A percentile compares a stretch with the other conserved stretches of the same genome.
Evolutionary conservation across 2,888 invertebrate species (phyloP).

Genomic region (Adela reaumurella): DNA sequence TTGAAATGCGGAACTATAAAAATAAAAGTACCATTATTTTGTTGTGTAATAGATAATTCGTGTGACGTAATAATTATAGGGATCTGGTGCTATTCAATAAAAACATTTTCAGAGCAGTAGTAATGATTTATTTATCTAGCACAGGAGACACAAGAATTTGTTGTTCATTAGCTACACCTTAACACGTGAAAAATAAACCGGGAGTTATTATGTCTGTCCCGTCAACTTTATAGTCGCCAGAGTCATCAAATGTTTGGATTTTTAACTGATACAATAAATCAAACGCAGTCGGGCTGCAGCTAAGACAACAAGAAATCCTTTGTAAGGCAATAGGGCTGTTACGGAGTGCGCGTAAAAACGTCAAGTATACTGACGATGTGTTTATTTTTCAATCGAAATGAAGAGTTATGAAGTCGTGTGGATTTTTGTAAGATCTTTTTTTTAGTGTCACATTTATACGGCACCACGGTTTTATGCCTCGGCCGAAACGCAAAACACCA

Average conservation of each 20-base stretch:
- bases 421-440: neutral
- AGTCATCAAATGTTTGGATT: conserved; percentile 2
- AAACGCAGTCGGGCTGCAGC: conserved; percentile 18
- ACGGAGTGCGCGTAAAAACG: conserved; percentile 42
- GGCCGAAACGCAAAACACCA: no score
- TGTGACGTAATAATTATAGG: no score
- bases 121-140: no score
- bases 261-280: conserved; percentile 35
- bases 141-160: no score
- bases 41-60: no score
- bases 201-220: no score
- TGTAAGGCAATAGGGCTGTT: conserved; percentile 51
- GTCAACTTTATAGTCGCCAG: neutral
- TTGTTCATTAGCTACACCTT: no score
- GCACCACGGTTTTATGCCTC: neutral
- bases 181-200: no score
- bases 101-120: no score
- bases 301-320: conserved; percentile 50
- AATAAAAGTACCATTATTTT: no score
- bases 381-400: conserved; percentile 2
- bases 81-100: no score
- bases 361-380: conserved; percentile 16
- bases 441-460: neutral
- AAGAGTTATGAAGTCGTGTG: neutral
- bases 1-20: no score